Percentiles rank a stretch among this genome's conserved stretches.
These are phyloP conservation scores for Lissonota sp. DNA, from an alignment of 2,888 invertebrate genomes.

Conservation along the genomic window DNA sequence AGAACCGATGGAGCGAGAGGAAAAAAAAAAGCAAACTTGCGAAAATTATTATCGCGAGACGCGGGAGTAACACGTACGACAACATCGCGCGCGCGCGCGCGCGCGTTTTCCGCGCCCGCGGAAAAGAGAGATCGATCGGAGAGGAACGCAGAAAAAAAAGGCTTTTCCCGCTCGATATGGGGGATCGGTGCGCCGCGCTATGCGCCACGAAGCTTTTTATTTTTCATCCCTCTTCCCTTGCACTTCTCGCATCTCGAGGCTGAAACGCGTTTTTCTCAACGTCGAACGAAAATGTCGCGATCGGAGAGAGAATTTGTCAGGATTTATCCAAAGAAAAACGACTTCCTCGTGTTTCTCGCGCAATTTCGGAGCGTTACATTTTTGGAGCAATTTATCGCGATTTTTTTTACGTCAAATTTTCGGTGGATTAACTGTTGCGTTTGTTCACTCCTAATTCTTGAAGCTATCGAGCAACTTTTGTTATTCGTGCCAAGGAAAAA, in stretches of 20 bases:
- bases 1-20: slow-evolving; percentile 11
- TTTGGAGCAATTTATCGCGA: no score
- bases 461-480: no score
- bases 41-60: slow-evolving; percentile 49
- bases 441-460: no score
- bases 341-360: no score
- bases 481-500: no score
- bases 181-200: slow-evolving; percentile 31
- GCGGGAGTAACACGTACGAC: slow-evolving; percentile 63
- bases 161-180: background rate
- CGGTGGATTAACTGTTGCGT: no score
- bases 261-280: no score
- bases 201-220: slow-evolving; percentile 1
- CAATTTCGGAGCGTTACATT: no score
- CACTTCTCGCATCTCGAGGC: slow-evolving; percentile 4
- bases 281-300: no score
- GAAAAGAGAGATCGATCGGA: slow-evolving; percentile 73
- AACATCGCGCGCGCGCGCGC: slow-evolving; percentile 62
- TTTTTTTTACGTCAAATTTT: no score
- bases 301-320: no score
- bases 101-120: slow-evolving; percentile 61
- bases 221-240: background rate
- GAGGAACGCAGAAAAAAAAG: slow-evolving; percentile 17
- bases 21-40: background rate
- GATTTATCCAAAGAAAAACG: no score